These are phyloP conservation scores for Amniataba percoides DNA, from an alignment of 2,797 vertebrate genomes.

Conservation along the genomic window DNA sequence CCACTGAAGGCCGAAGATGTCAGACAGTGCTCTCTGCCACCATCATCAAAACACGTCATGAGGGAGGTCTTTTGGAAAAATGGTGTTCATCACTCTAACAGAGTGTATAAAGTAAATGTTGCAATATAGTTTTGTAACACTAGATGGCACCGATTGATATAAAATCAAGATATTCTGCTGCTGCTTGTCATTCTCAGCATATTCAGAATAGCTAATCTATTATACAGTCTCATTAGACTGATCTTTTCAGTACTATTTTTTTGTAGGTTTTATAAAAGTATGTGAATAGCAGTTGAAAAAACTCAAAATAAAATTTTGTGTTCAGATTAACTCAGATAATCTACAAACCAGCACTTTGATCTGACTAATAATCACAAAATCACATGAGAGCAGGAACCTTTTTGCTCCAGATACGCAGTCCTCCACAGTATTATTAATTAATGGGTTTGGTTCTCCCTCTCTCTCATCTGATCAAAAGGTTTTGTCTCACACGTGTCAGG, in stretches of 20 bases:
- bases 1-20: too few species aligned
- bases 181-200: neutral
- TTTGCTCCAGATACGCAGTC: neutral
- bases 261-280: neutral
- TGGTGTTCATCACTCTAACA: too few species aligned
- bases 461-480: constrained; percentile 2
- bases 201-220: neutral
- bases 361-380: neutral
- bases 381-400: neutral
- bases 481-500: neutral
- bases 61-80: too few species aligned
- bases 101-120: neutral
- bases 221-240: neutral
- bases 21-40: too few species aligned
- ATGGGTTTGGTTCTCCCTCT: neutral
- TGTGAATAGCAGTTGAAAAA: neutral
- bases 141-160: constrained; percentile 44
- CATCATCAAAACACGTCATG: too few species aligned
- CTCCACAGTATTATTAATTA: neutral
- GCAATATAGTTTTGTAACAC: constrained; percentile 40
- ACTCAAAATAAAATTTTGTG: neutral
- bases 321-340: neutral
- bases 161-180: neutral
- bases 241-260: neutral
- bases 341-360: neutral